phyloP scores from a whole-genome alignment of 2,888 invertebrate species.

The Hyalella azteca region DNA sequence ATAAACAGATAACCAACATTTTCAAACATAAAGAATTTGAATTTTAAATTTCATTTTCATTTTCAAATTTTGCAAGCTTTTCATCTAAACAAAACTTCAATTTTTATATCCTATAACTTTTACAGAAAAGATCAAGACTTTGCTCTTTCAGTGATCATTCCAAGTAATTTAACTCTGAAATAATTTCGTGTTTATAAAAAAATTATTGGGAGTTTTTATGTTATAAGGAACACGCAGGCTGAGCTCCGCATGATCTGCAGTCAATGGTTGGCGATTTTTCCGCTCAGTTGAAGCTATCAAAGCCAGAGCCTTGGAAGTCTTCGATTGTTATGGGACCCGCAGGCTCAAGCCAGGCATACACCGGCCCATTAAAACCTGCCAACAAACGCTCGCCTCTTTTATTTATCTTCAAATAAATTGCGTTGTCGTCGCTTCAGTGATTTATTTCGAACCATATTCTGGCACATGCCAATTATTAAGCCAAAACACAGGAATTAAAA shows the following conservation, averaged over 20 bases:
- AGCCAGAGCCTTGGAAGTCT: constrained; percentile 6
- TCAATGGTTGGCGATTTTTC: constrained; percentile 19
- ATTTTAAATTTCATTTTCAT: too few species aligned
- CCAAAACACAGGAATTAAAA: not conserved
- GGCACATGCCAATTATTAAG: not conserved
- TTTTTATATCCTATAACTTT: not conserved
- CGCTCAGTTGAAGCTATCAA: constrained; percentile 6
- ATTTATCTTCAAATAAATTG: not conserved
- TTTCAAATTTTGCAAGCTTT: not conserved
- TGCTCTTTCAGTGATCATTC: not conserved
- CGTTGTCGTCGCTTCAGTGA: not conserved
- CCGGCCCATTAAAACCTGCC: not conserved
- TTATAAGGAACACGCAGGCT: not conserved
- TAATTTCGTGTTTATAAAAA: not conserved
- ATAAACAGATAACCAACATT: too few species aligned
- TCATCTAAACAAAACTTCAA: not conserved
- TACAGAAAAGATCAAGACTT: not conserved
- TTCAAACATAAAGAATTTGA: too few species aligned
- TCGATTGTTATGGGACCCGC: not conserved
- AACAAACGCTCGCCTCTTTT: not conserved
- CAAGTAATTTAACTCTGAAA: not conserved
- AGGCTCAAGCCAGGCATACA: not conserved
- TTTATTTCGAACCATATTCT: not conserved
- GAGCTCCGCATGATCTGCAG: not conserved
- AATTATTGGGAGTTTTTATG: not conserved